Conservation (phyloP, 2,797 vertebrate genomes). For the Aphelocoma californica region DNA sequence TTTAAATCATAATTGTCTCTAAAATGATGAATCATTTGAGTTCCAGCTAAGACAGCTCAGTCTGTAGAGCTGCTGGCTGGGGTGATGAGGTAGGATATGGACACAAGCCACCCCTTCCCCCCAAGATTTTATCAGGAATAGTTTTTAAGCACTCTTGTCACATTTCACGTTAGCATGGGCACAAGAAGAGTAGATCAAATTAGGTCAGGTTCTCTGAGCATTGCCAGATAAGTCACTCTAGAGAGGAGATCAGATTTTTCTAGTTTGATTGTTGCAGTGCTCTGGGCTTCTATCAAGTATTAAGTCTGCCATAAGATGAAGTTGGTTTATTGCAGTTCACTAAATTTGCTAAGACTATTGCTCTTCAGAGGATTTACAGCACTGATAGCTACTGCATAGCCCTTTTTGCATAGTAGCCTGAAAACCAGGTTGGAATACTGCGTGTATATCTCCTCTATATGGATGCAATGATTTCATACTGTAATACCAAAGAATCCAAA, state of each 20-base stretch:
- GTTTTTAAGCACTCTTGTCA: conserved; percentile 18
- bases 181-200: not conserved
- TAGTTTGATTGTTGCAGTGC: not conserved
- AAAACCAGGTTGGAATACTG: not conserved
- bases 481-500: not conserved
- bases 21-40: conserved; percentile 6
- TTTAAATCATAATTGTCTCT: not conserved
- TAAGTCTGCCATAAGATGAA: not conserved
- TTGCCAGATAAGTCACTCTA: not conserved
- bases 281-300: not conserved
- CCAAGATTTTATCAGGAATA: not conserved
- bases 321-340: not conserved
- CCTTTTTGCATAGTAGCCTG: not conserved
- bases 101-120: not conserved
- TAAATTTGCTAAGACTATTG: not conserved
- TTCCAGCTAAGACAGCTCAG: not conserved
- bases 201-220: not conserved
- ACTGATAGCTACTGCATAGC: not conserved
- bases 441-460: not conserved
- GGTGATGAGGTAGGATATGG: not conserved
- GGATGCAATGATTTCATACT: not conserved
- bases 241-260: conserved; percentile 17
- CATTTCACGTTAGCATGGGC: not conserved
- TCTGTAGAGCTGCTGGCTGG: not conserved
- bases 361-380: not conserved